Evolutionary conservation across 1,140 invertebrate species (phyloP), one percentile per base, ranked within the genome.

Genomic region (Danaus plexippus): DNA sequence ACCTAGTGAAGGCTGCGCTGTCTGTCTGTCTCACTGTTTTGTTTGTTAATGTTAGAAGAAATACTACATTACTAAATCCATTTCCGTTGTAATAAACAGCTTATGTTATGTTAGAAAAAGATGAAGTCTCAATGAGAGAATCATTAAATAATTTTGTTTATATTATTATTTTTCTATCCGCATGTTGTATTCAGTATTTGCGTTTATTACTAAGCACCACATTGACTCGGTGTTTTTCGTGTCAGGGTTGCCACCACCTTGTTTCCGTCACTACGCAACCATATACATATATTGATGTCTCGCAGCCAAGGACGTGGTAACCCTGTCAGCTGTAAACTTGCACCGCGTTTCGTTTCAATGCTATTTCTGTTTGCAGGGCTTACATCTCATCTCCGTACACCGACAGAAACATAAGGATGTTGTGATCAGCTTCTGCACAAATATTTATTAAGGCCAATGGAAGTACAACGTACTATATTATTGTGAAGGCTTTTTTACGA

Each of bases 381-480:
- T 90, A 90, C 85, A 90, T 90, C 69, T 87, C 88, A 66, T 90
- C 89, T 67, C 89, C 89, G 46, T 89, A 87, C 71, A 87, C 88
- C 42, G 89, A 90, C 75, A 90, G 89, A 74, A 90, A 90, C 75
- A 86, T 90, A 79, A 81, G 89, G 69, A 88, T 90, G 88, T 81
- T 90, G 75, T 90, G 80, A 88, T 67, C 57, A 63, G 77, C 77
- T 81, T 80, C 52, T 71, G 77, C 78, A 83, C 78, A 80, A 79
- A 74, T 55, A 75, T 66, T 67, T 63, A 63, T 66, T 66, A 67
- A 64, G 75, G 22, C 2, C 22, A 32, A 59, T 68, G 54, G 67
- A 73, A 77, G 77, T 81, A 80, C 75, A 80, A 80, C 64, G 67
- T 63, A 57, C 61, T 68, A 73, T 53, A 72, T 76, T 71, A 71